These are phyloP conservation scores for Microtus pennsylvanicus DNA, from an alignment of 2,113 vertebrate species.

Conservation along the genomic window DNA sequence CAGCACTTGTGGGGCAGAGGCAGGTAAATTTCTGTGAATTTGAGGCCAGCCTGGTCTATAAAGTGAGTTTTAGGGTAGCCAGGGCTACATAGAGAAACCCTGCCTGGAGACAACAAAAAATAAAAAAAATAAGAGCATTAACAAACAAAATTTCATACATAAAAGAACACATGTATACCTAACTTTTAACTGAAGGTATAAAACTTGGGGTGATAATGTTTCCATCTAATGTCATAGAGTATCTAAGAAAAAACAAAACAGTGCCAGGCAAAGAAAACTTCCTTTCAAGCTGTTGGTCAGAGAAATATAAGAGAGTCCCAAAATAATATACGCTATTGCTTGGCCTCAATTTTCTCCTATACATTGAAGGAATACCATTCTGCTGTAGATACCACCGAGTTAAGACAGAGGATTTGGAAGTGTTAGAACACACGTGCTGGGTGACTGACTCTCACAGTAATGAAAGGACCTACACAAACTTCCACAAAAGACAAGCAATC, in stretches of 20 bases:
- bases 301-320: background rate
- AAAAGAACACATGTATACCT: too few species aligned
- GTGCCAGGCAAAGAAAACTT: background rate
- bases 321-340: background rate
- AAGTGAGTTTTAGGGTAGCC: too few species aligned
- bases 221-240: background rate
- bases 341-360: too few species aligned
- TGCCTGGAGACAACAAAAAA: too few species aligned
- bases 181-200: background rate
- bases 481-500: background rate
- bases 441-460: background rate
- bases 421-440: background rate
- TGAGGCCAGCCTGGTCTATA: background rate
- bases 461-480: background rate
- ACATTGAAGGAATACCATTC: background rate
- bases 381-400: background rate
- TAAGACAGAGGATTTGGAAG: background rate
- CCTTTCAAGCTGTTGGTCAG: background rate
- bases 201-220: background rate
- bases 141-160: too few species aligned
- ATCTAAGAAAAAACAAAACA: background rate
- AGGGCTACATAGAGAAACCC: too few species aligned
- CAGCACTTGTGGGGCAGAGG: too few species aligned
- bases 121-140: too few species aligned
- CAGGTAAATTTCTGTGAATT: background rate